These are phyloP conservation scores for Sesamia inferens DNA, from an alignment of 2,888 invertebrate species.

Conservation along the genomic window DNA sequence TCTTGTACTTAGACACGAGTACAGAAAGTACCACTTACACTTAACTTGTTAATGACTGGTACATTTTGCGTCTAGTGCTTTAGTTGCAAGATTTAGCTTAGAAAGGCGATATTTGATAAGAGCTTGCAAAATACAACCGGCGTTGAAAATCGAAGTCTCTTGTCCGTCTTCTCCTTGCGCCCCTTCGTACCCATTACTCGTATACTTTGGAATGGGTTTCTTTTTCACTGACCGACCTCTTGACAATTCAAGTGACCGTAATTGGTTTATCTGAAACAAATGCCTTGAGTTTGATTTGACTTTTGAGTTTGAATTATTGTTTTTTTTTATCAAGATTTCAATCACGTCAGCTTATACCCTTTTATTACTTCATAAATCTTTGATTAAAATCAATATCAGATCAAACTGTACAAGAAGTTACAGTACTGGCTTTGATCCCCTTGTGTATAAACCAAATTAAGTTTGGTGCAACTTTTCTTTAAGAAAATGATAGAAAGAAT, in stretches of 20 bases:
- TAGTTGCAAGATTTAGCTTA: not conserved
- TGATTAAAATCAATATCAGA: not conserved
- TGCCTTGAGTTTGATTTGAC: no score
- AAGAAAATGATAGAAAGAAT: no score
- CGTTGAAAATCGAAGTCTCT: not conserved
- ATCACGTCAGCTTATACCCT: no score
- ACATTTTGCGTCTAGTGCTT: slow-evolving; percentile 21
- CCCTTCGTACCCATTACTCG: not conserved
- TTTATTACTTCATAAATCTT: no score
- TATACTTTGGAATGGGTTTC: not conserved
- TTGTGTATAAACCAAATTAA: no score
- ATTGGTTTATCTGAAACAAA: no score
- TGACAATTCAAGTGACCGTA: not conserved
- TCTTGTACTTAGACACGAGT: slow-evolving; percentile 32
- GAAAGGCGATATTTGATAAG: not conserved
- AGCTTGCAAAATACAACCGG: not conserved
- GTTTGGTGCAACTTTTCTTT: no score
- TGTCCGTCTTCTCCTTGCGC: not conserved
- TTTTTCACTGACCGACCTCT: not conserved
- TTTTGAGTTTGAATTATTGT: no score
- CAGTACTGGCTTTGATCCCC: no score
- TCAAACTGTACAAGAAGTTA: not conserved
- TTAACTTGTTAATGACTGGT: slow-evolving; percentile 38
- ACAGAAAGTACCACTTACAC: slow-evolving; percentile 39
- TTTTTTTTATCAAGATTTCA: no score